A percentile compares a stretch with the other conserved stretches of the same genome.
Conservation (phyloP, 2,797 vertebrate genomes). For the Vipera latastei region DNA sequence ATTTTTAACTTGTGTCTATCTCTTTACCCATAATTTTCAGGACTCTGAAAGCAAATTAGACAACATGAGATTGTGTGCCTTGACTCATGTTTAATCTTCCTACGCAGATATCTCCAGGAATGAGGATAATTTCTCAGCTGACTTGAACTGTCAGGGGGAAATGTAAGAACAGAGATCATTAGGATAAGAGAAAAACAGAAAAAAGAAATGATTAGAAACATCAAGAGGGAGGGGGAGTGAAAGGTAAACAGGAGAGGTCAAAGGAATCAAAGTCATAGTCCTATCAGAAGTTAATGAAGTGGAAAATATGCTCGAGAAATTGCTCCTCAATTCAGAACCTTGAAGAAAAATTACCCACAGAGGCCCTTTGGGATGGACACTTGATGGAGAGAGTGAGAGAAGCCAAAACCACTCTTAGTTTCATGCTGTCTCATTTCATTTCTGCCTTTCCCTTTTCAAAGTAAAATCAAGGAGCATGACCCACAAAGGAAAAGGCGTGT, state of each 20-base stretch:
- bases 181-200: conserved; percentile 9
- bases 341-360: background rate
- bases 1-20: background rate
- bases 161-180: background rate
- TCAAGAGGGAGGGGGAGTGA: background rate
- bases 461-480: background rate
- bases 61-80: background rate
- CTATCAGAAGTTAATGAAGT: background rate
- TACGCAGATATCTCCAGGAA: background rate
- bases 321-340: background rate
- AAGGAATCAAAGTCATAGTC: background rate
- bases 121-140: background rate
- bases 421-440: background rate
- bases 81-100: conserved; percentile 1
- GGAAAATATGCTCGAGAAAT: background rate
- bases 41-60: background rate
- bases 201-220: conserved; percentile 13
- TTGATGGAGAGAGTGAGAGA: background rate
- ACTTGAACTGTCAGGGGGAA: background rate
- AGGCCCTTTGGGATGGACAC: background rate
- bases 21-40: background rate
- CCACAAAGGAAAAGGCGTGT: background rate
- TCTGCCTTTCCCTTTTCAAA: background rate
- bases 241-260: background rate
- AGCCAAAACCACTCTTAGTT: background rate